phyloP scores from a whole-genome alignment of 1,140 invertebrate species.

The Drosophila lini region DNA sequence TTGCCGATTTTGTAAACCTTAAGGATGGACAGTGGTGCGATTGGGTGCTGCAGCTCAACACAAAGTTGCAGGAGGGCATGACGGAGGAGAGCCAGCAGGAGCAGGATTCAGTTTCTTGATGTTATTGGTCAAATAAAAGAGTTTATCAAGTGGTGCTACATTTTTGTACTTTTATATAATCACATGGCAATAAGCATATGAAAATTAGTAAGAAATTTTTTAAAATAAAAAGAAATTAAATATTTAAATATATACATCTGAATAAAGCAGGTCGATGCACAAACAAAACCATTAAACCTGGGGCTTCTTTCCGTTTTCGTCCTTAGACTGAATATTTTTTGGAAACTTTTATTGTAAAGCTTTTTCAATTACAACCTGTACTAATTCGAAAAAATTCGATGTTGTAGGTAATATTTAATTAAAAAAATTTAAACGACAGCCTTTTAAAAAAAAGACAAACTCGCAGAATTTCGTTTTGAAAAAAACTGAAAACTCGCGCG shows the following conservation, averaged over 20 bases:
- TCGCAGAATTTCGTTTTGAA: too few species aligned
- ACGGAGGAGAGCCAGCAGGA: not conserved
- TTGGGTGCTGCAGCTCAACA: constrained; percentile 86
- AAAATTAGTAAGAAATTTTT: too few species aligned
- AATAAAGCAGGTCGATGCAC: not conserved
- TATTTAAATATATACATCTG: not conserved
- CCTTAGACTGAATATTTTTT: too few species aligned
- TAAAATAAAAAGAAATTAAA: too few species aligned
- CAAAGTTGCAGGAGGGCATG: constrained; percentile 37
- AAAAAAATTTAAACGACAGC: too few species aligned
- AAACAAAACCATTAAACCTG: not conserved
- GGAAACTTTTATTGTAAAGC: too few species aligned
- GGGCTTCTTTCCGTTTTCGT: not conserved
- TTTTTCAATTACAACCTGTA: too few species aligned
- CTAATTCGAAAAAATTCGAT: too few species aligned
- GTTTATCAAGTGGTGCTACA: not conserved
- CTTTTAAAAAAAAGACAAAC: too few species aligned
- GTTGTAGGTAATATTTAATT: too few species aligned
- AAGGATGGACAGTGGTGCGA: constrained; percentile 86
- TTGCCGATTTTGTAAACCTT: constrained; percentile 87
- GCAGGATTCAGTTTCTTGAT: not conserved
- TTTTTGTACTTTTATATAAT: constrained; percentile 2
- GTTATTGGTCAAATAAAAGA: not conserved
- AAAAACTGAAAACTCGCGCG: too few species aligned
- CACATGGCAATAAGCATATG: not conserved